Evolutionary conservation across 2,113 vertebrate genomes (phyloP), one percentile per base, ranked within the genome.

Genomic region (Datnioides undecimradiatus): DNA sequence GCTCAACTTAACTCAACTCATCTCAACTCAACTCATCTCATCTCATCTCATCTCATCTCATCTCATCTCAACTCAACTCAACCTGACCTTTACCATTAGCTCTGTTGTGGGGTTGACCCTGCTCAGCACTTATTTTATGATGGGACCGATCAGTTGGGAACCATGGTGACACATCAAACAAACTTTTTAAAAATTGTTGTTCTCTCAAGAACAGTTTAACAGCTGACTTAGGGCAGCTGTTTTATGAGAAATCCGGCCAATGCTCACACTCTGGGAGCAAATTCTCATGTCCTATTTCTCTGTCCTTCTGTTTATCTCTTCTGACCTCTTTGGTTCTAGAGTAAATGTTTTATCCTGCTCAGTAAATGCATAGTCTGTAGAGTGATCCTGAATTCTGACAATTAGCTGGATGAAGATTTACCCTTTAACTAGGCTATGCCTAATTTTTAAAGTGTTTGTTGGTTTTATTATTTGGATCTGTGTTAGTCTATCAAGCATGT

Each of bases 401-500:
- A 41, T 87, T 62, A 73, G 9, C 25, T 72, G 3, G 41, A 62
- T 67, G 25, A 63, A 36, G 3, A 27, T 46, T 64, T 27, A 41
- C 16, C 80, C 45, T 46, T 83, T 81, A 40, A 76, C 45, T 12
- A 43, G 60, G 52, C 36, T 46, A 5, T 17, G 40, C 19, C 51
- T 57, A 9, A 83, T 78, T 38, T 77, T 52, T 48, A 10, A 82
- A 60, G 23, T 34, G 66, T 79, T 41, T 80, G 48, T 71, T 69
- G 33, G 23, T 73, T 79, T 81, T 88, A 76, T 83, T 90, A 74
- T 83, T 88, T 69, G 77, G 54, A 80, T 83, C 29, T 74, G 48
- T 88, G 90, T 84, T 79, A 74, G 83, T 83, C 65, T 77, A 59
- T 90, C 80, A 82, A 65, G 48, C 84, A 80, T 82, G 85, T 90